phyloP scores from a whole-genome alignment of 64 coral and sea anemone species.

The Cladopsammia gracilis region DNA sequence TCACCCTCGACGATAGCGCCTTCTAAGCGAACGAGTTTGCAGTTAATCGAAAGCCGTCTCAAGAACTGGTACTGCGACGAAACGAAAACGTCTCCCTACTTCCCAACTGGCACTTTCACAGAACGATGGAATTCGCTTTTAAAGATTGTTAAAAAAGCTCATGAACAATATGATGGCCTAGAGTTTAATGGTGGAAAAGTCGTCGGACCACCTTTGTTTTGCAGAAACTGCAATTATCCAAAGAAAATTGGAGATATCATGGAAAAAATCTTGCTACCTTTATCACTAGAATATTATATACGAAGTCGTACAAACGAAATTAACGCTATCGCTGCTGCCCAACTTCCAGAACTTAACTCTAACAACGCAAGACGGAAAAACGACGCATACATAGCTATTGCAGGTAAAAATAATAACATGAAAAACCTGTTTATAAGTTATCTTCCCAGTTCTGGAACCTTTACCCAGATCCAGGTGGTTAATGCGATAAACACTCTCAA shows the following conservation, averaged over 20 bases:
- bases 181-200: neutral
- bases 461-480: neutral
- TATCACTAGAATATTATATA: constrained; percentile 64
- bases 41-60: constrained; percentile 49
- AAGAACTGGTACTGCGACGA: constrained; percentile 72
- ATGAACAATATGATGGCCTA: neutral
- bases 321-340: neutral
- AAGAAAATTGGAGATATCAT: constrained; percentile 48
- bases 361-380: neutral
- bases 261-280: constrained; percentile 63
- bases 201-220: constrained; percentile 47
- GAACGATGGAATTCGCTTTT: neutral
- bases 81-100: neutral
- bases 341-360: neutral
- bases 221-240: constrained; percentile 14
- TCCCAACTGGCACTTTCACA: neutral
- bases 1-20: neutral
- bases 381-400: neutral
- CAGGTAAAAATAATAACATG: neutral
- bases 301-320: constrained; percentile 43
- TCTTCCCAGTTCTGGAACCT: neutral
- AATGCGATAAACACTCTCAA: neutral
- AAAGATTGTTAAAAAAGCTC: neutral
- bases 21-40: constrained; percentile 15
- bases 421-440: neutral